Evolutionary conservation across 2,113 vertebrate genomes (phyloP), one percentile per base, ranked within the genome.

Genomic region (Leiothrix lutea): DNA sequence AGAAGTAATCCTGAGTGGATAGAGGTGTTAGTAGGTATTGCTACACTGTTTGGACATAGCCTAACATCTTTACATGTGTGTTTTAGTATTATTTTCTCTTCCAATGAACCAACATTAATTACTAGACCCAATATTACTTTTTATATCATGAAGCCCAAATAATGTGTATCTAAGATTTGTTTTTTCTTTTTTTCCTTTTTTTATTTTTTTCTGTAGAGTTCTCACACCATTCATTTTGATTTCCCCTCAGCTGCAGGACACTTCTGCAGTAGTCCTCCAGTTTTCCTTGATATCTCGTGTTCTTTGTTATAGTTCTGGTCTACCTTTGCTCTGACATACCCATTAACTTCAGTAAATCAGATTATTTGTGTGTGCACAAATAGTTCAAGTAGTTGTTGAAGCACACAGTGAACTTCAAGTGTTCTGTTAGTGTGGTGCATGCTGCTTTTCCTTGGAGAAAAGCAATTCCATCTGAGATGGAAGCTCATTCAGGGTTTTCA

Each of bases 161-260:
- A 70, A 35, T 23, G 14, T 0, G 0, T 48, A 21, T 22, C 2
- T 80, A 28, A 42, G 28, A 3, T 2, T 14, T 47, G 11, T 6
- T 16, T 24, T 51, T 29, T 38, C 12, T 38, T 24, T 23, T 44
- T 22, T n/a, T n/a, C n/a, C n/a, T 40, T 38, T 9, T 16, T 24
- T 12, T 26, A 38, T 57, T 86, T 58, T 66, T 69, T 42, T 4
- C 38, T 45, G 3, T 48, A 12, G 50, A 71, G 14, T 75, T 71
- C 29, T 64, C 26, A 25, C 16, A 50, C 16, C 4, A 6, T 45
- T 67, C 5, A 29, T 88, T 81, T 57, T 86, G 13, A 36, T 85
- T 82, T 86, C 17, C 14, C 44, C 31, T 61, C 28, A 75, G 19
- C 22, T 26, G 7, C 4, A 8, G 66, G 22, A 64, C n/a, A 48